Percentiles rank a stretch among this genome's conserved stretches.
phyloP scores from a whole-genome alignment of 2,113 vertebrate species.

The Malurus melanocephalus region DNA sequence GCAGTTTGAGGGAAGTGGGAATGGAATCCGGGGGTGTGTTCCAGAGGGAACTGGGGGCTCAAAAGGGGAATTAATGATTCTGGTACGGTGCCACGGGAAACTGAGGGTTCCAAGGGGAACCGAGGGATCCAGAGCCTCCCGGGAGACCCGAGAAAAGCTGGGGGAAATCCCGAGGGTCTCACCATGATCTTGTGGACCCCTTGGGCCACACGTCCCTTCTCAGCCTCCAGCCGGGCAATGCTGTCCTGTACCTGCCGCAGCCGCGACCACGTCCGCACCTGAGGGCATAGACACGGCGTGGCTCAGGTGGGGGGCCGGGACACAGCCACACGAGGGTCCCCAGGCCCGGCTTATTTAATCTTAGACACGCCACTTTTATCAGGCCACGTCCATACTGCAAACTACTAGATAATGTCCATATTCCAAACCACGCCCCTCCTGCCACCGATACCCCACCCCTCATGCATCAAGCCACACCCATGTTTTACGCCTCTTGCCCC shows the following conservation, averaged over 20 bases:
- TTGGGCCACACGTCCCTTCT: conserved; percentile 71
- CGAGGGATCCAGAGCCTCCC: no score
- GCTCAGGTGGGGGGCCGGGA: no score
- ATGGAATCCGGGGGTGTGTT: no score
- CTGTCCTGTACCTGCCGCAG: conserved; percentile 70
- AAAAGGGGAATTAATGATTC: no score
- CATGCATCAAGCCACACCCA: not conserved
- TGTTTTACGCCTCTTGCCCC: no score
- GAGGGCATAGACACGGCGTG: not conserved
- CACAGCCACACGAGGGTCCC: not conserved
- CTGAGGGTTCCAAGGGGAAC: no score
- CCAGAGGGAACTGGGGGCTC: not conserved
- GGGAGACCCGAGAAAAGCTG: no score
- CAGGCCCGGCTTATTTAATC: not conserved
- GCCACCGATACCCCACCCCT: no score
- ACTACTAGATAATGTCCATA: no score
- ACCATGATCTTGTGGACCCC: conserved; percentile 50
- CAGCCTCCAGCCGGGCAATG: conserved; percentile 72
- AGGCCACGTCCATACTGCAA: not conserved
- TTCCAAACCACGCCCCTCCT: no score
- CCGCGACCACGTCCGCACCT: conserved; percentile 81
- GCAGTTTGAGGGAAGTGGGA: no score
- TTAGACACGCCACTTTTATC: not conserved
- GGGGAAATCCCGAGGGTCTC: not conserved
- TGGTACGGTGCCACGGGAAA: no score